Conservation (phyloP, 1,140 invertebrate species). For the Drosophila nannoptera region DNA sequence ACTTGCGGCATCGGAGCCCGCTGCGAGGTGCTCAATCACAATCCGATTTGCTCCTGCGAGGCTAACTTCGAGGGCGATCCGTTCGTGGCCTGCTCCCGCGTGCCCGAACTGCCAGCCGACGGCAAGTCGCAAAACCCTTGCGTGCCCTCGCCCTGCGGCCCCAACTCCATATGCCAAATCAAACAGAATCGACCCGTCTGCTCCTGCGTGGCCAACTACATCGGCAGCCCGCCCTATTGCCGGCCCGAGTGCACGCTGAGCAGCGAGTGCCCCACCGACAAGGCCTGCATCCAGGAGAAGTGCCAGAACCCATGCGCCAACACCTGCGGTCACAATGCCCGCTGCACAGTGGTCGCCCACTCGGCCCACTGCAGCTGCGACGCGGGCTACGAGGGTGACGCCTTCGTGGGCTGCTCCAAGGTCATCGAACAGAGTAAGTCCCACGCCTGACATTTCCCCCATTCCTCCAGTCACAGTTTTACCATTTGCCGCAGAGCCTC, state of each 20-base stretch:
- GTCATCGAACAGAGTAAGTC: constrained; percentile 75
- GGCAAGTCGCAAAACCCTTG: constrained; percentile 83
- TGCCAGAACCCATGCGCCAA: constrained; percentile 87
- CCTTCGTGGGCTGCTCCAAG: constrained; percentile 87
- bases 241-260: constrained; percentile 87
- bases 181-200: constrained; percentile 88
- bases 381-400: constrained; percentile 88
- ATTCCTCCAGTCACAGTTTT: not conserved
- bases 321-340: constrained; percentile 88
- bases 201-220: constrained; percentile 87
- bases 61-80: constrained; percentile 88
- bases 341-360: constrained; percentile 90
- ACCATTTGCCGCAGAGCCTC: constrained; percentile 52
- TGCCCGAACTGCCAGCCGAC: constrained; percentile 79
- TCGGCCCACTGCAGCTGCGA: constrained; percentile 89
- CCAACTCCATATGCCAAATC: constrained; percentile 91
- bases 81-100: constrained; percentile 85
- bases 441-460: not conserved
- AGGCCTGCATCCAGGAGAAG: constrained; percentile 89
- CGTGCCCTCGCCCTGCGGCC: constrained; percentile 89
- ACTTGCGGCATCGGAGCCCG: constrained; percentile 87
- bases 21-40: constrained; percentile 89
- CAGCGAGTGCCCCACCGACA: constrained; percentile 86
- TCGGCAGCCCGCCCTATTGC: constrained; percentile 86
- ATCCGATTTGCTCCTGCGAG: constrained; percentile 89